Base-by-base conservation (phyloP, 2,888 invertebrate genomes). In the Ormyrus pomaceus region DNA sequence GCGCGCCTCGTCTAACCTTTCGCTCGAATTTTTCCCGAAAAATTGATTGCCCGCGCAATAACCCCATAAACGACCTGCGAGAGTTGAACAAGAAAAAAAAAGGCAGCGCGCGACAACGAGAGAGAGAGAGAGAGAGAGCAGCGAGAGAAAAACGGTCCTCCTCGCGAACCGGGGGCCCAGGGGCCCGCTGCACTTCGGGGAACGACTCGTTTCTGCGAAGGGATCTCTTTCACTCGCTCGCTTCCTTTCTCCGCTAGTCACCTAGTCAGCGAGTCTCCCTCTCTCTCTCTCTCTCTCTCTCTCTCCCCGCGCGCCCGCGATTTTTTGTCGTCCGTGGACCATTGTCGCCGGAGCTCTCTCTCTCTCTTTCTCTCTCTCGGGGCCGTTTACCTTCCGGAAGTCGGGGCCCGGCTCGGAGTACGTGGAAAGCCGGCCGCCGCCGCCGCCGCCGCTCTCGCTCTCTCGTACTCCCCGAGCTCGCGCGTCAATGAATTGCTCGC, bases 131-230 rank as follows among this genome's bases (percentile, higher is more conserved):
- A 1, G 19, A 19, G 19, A 19, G 19, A 19, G 19, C 19, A 19
- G 1, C 19, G 19, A 19, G 19, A 19, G 19, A 19, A 19, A 19
- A 19, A 19, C 19, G 19, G 19, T 34, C 68, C 11, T 6, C 6
- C 9, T 6, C n/a, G 13, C 64, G 51, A 8, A 19, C 19, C 19
- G 51, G 51, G 46, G 8, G 53, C 34, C 19, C 19, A 4, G 45
- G n/a, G n/a, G 70, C 19, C 46, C 9, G 34, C 55, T 13, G 7
- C 48, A 64, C 53, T 87, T 86, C 86, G 83, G 80, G 84, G 85
- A 87, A 87, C 82, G 79, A 79, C 10, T 70, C 83, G 83, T 84
- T 87, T 86, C 86, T 84, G 70, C 87, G 86, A 86, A 87, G 80
- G 84, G 84, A 84, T 84, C 84, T 85, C 84, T 83, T 83, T 83